phyloP scores from a whole-genome alignment of 35 echinoderm and acorn worm species.

The Apostichopus californicus region DNA sequence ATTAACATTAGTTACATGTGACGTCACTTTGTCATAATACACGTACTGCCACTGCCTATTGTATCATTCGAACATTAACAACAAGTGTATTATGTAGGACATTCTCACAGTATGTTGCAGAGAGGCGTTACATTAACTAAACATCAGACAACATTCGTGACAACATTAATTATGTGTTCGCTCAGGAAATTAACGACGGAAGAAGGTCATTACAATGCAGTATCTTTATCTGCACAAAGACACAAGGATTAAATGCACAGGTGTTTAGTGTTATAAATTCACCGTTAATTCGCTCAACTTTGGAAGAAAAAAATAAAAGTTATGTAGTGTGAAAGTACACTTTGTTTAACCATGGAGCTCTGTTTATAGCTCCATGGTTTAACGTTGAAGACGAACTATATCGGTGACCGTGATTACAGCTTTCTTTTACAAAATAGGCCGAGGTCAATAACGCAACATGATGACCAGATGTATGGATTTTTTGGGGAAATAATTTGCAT shows the following conservation, averaged over 20 bases:
- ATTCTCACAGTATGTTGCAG: not conserved
- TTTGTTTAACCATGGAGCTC: not conserved
- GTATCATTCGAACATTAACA: too few species aligned
- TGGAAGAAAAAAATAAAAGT: not conserved
- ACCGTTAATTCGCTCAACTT: not conserved
- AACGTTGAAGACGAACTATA: not conserved
- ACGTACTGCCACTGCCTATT: too few species aligned
- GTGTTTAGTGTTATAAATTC: not conserved
- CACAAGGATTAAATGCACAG: not conserved
- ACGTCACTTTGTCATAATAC: too few species aligned
- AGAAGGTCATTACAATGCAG: not conserved
- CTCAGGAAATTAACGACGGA: not conserved
- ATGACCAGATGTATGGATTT: not conserved
- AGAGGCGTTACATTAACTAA: not conserved
- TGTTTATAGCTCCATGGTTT: too few species aligned
- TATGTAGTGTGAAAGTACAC: not conserved
- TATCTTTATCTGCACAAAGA: not conserved
- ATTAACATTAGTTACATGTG: too few species aligned
- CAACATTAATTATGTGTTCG: not conserved
- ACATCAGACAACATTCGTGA: not conserved
- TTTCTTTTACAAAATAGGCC: not conserved
- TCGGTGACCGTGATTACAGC: not conserved
- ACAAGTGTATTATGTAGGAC: not conserved
- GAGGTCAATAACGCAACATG: not conserved
- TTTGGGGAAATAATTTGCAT: conserved; percentile 14